These are phyloP conservation scores for Ammodytes marinus DNA, from an alignment of 2,113 vertebrate species.

Conservation along the genomic window DNA sequence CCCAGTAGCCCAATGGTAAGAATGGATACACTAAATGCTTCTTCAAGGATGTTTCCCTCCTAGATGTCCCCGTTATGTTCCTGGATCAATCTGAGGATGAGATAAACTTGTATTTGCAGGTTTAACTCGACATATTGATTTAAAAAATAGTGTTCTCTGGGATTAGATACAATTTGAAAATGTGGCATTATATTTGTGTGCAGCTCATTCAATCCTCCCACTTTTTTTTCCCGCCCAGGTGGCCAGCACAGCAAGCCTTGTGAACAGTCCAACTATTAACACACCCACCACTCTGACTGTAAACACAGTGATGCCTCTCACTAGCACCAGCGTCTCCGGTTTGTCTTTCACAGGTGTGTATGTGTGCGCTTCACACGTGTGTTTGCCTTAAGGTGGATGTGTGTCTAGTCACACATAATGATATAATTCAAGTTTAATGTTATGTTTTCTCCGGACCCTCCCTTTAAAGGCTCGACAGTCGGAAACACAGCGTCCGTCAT, in stretches of 20 bases:
- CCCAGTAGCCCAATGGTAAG: slow-evolving; percentile 94
- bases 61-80: background rate
- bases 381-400: background rate
- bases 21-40: background rate
- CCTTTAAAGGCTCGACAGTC: slow-evolving; percentile 87
- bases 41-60: background rate
- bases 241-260: slow-evolving; percentile 98
- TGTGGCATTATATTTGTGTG: background rate
- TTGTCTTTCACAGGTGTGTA: slow-evolving; percentile 91
- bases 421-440: background rate
- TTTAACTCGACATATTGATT: background rate
- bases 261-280: slow-evolving; percentile 90
- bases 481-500: slow-evolving; percentile 95
- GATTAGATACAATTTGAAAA: background rate
- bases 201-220: background rate
- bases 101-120: background rate
- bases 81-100: background rate
- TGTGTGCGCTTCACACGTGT: background rate
- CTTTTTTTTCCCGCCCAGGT: slow-evolving; percentile 81
- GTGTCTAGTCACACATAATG: background rate
- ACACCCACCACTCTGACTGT: slow-evolving; percentile 96
- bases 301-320: slow-evolving; percentile 95
- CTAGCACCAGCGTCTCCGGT: slow-evolving; percentile 91
- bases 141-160: background rate
- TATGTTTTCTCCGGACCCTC: background rate